These are phyloP conservation scores for Otis tarda DNA, from an alignment of 2,113 vertebrate genomes.

Conservation along the genomic window DNA sequence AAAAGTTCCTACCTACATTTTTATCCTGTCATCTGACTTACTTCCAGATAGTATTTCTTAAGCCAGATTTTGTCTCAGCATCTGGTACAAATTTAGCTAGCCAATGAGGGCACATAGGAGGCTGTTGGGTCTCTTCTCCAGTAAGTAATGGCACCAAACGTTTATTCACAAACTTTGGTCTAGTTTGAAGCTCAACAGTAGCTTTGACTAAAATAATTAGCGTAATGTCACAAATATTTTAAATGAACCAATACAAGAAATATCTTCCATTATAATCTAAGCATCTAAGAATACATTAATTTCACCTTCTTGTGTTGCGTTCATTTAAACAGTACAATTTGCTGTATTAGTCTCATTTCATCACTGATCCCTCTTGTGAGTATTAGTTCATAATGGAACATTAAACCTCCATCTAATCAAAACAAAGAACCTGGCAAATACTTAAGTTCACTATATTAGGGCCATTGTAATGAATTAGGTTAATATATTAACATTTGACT, in stretches of 20 bases:
- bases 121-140: not conserved
- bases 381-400: constrained; percentile 20
- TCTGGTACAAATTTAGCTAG: constrained; percentile 36
- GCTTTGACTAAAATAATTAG: not conserved
- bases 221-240: not conserved
- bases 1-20: not conserved
- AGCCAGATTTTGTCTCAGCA: not conserved
- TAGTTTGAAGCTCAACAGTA: not conserved
- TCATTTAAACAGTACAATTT: constrained; percentile 19
- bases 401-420: constrained; percentile 15
- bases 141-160: not conserved
- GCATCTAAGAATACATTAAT: not conserved
- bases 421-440: constrained; percentile 25
- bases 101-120: not conserved
- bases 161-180: not conserved
- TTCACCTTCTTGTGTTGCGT: not conserved
- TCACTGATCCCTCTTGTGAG: constrained; percentile 9
- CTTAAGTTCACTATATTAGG: not conserved
- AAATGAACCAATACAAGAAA: not conserved
- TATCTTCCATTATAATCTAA: not conserved
- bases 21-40: not conserved
- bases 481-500: constrained; percentile 5
- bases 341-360: constrained; percentile 11
- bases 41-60: constrained; percentile 15
- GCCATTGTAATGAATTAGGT: not conserved